Conservation (phyloP, 2,797 vertebrate genomes). For the Cyclura pinguis region DNA sequence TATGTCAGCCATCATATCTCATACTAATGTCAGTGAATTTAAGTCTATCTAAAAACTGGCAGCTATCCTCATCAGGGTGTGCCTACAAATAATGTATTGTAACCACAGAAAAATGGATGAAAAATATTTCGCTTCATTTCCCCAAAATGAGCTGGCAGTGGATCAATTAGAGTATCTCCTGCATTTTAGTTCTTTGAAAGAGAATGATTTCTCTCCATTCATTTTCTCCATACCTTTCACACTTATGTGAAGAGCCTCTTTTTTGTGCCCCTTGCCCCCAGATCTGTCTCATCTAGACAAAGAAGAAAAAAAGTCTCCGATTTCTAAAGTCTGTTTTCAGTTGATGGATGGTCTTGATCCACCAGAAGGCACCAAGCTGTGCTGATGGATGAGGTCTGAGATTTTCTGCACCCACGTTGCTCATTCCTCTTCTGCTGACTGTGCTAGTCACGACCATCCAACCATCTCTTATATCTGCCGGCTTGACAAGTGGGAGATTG, state of each 20-base stretch:
- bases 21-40: background rate
- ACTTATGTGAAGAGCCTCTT: too few species aligned
- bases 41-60: background rate
- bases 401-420: background rate
- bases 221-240: background rate
- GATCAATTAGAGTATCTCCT: background rate
- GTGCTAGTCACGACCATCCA: too few species aligned
- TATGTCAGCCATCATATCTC: background rate
- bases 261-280: background rate
- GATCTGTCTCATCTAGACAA: slow-evolving; percentile 12
- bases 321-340: background rate
- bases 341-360: background rate
- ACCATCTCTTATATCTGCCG: background rate
- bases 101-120: background rate
- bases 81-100: background rate
- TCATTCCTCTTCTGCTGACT: background rate
- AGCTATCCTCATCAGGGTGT: background rate
- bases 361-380: background rate
- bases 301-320: background rate
- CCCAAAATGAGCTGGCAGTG: background rate
- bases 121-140: background rate
- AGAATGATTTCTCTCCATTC: background rate
- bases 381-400: background rate
- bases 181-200: background rate
- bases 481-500: background rate